Evolutionary conservation across 2,797 vertebrate species (phyloP).

Genomic region (Lagocephalus sceleratus): DNA sequence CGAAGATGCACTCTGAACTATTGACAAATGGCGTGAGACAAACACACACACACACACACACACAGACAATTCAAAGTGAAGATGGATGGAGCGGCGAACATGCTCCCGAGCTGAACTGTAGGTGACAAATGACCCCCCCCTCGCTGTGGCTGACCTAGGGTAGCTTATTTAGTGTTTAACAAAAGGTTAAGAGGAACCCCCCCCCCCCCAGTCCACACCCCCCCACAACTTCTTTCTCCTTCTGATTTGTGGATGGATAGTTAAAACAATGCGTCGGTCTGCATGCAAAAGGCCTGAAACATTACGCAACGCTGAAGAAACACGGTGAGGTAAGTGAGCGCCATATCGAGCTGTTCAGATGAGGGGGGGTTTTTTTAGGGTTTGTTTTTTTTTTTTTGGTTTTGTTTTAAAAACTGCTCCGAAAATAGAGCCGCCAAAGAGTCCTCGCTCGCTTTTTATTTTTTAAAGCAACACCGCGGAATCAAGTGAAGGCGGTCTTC

Average conservation of each 20-base stretch:
- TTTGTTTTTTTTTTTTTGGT: too few species aligned
- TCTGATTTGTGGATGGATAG: constrained; percentile 17
- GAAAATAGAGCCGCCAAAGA: too few species aligned
- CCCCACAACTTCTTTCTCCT: constrained; percentile 16
- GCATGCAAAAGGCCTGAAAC: not conserved
- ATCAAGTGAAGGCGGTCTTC: constrained; percentile 7
- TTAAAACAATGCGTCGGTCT: constrained; percentile 7
- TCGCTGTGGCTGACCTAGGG: constrained; percentile 34
- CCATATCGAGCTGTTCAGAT: not conserved
- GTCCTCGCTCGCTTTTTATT: too few species aligned
- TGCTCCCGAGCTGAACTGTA: constrained; percentile 56
- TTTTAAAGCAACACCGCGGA: constrained; percentile 1
- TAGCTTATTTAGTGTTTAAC: constrained; percentile 47
- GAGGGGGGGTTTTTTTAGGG: too few species aligned
- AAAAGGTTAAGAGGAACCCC: constrained; percentile 60
- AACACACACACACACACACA: constrained; percentile 45
- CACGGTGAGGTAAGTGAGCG: not conserved
- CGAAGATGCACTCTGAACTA: constrained; percentile 71
- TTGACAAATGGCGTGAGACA: constrained; percentile 68
- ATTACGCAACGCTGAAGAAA: not conserved
- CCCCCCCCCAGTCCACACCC: too few species aligned
- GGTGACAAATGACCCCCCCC: constrained; percentile 63
- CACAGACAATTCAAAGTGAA: constrained; percentile 52
- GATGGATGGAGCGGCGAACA: constrained; percentile 52
- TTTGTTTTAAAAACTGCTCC: not conserved